Conservation (phyloP, 2,888 invertebrate species). For the Ormia ochracea region DNA sequence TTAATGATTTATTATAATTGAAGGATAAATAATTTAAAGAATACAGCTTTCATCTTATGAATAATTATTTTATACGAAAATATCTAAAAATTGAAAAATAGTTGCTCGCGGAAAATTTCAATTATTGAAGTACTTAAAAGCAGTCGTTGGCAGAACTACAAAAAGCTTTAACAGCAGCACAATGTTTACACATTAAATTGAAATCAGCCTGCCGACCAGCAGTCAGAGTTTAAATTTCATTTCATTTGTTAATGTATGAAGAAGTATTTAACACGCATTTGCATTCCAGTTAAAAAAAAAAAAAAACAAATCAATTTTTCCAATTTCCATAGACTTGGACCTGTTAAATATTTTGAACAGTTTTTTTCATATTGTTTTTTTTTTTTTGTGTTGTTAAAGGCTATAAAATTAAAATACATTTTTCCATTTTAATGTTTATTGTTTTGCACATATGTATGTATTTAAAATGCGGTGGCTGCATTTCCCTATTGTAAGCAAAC, state of each 20-base stretch:
- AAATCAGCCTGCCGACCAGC: conserved; percentile 24
- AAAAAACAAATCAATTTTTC: neutral
- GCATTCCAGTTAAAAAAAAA: conserved; percentile 2
- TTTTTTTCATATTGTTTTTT: too few species aligned
- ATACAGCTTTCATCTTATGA: too few species aligned
- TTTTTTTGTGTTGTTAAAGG: conserved; percentile 27
- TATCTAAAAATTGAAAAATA: neutral
- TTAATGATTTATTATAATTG: too few species aligned
- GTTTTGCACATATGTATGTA: conserved; percentile 25
- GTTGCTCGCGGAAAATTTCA: too few species aligned
- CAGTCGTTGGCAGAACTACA: neutral
- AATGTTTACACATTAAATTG: conserved; percentile 32
- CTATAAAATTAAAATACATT: conserved; percentile 34
- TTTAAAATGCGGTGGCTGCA: conserved; percentile 7
- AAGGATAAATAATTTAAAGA: too few species aligned
- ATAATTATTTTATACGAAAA: neutral
- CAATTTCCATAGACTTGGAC: neutral
- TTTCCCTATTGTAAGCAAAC: conserved; percentile 38
- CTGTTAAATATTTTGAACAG: neutral
- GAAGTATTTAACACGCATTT: conserved; percentile 41
- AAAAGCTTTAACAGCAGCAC: neutral
- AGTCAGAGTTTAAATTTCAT: neutral
- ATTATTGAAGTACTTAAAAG: neutral
- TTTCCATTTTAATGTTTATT: conserved; percentile 45
- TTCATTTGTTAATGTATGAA: conserved; percentile 12